Base-by-base conservation (phyloP, 2,888 invertebrate genomes). In the Amiota minor region DNA sequence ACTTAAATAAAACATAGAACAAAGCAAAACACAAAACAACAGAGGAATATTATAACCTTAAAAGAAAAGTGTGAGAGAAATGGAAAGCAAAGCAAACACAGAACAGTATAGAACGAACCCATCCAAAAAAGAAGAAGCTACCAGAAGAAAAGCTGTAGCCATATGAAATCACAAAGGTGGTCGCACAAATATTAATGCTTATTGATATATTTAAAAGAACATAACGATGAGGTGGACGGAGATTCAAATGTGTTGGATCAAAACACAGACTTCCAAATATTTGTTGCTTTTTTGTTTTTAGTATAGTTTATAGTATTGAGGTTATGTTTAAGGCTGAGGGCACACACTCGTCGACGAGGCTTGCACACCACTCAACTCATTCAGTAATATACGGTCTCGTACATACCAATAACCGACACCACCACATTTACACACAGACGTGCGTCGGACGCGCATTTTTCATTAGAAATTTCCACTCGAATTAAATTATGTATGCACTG, bases 401-500 rank as follows among this genome's bases (percentile, higher is more conserved):
- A 65, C 65, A 65, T 18, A 47, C 14, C 56, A 16, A 56, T 16
- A 14, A 56, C 56, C 16, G 35, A 35, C 16, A 56, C 18, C 11
- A 14, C 3, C 56, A 56, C 56, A 56, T 18, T 14, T 16, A 18
- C 18, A 56, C 18, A 53, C 8, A 53, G 53, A 50, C 8, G n/a
- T 53, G 6, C 35, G 35, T 35, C 35, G 35, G 35, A 35, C 35
- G 35, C 35, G 35, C n/a, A 53, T 62, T 62, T 65, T 65, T 64
- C 23, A 65, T 65, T 65, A 65, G 64, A 65, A 65, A 65, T 65
- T 65, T 65, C 18, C 64, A 65, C 18, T 65, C 8, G 47, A 23
- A 65, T 65, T 47, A 65, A 56, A 16, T 14, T 56, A 35, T 35
- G 35, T 35, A 50, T 67, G 67, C 67, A 67, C 50, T 67, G 35